phyloP scores from a whole-genome alignment of 2,888 invertebrate genomes.

The Amiota communis region DNA sequence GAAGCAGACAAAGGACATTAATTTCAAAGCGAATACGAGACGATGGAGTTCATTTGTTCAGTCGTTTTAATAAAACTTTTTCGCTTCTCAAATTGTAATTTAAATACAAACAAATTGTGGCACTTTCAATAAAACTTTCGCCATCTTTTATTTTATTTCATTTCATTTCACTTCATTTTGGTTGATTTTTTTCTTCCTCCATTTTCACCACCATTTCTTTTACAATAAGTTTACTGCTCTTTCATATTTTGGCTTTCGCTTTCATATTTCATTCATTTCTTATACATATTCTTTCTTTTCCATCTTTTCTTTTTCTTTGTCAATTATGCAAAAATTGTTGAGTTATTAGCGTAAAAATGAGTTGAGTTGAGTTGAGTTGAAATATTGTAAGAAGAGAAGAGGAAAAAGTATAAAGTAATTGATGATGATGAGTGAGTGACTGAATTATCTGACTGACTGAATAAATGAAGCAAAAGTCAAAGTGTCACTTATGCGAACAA shows the following conservation, averaged over 20 bases:
- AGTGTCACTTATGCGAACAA: conserved; percentile 38
- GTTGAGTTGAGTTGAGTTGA: neutral
- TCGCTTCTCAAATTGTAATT: conserved; percentile 55
- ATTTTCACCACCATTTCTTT: no score
- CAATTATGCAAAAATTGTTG: conserved; percentile 23
- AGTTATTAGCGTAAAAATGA: conserved; percentile 20
- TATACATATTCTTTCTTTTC: no score
- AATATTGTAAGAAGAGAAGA: neutral
- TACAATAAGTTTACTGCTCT: no score
- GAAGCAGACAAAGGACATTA: conserved; percentile 4
- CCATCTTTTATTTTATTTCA: conserved; percentile 51
- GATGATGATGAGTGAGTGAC: conserved; percentile 4
- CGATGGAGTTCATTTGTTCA: conserved; percentile 43
- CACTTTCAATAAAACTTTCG: conserved; percentile 66
- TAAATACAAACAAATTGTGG: conserved; percentile 67
- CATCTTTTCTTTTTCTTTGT: neutral
- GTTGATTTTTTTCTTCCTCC: neutral
- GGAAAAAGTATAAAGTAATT: neutral
- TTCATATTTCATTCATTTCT: neutral
- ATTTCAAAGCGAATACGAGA: neutral
- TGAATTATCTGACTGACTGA: conserved; percentile 4
- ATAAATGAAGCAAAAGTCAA: conserved; percentile 24
- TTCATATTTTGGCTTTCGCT: no score
- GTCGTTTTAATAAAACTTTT: conserved; percentile 53
- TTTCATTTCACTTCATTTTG: neutral